Base-by-base conservation (phyloP, 2,888 invertebrate species). In the Scelioninae gen. 1 region DNA sequence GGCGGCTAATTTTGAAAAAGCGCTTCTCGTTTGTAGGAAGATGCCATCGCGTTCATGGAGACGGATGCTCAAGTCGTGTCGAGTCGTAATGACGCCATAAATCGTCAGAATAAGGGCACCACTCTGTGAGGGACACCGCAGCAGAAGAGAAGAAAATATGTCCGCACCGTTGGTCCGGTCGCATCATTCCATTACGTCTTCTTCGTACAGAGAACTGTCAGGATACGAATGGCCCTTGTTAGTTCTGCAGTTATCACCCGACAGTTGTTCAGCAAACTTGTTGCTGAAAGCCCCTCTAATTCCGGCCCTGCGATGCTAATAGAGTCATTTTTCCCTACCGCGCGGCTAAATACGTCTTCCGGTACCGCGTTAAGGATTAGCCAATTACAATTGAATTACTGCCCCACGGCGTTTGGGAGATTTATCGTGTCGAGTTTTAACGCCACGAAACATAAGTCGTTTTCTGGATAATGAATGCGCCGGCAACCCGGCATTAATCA, bases 311-410 rank as follows among this genome's bases (percentile, higher is more conserved):
- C 75, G 74, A 83, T 86, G 88, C 88, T 91, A 92, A 92, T 92
- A 89, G 92, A 92, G 91, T 92, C 91, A 92, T 92, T 92, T 92
- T 91, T 92, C 91, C 87, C 87, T 84, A 83, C 85, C 84, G 85
- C 86, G 84, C 51, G 77, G 66, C 85, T 87, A 88, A 88, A 88
- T 83, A 84, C 87, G 86, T 88, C 89, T 88, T 88, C 87, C 85
- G 76, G 74, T 80, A 77, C 71, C 79, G 86, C 85, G 88, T 90
- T 90, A 90, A 90, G 89, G 89, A 92, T 92, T 92, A 91, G 91
- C 89, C 92, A 92, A 92, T 92, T 92, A 92, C 90, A 89, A 91
- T 90, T 90, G 90, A 91, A 92, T 92, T 90, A 91, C 89, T 87
- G 79, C 75, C 66, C 71, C 60, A 62, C 85, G 63, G 83, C 83